Base-by-base conservation (phyloP, 2,888 invertebrate genomes). In the Xanthia icteritia region DNA sequence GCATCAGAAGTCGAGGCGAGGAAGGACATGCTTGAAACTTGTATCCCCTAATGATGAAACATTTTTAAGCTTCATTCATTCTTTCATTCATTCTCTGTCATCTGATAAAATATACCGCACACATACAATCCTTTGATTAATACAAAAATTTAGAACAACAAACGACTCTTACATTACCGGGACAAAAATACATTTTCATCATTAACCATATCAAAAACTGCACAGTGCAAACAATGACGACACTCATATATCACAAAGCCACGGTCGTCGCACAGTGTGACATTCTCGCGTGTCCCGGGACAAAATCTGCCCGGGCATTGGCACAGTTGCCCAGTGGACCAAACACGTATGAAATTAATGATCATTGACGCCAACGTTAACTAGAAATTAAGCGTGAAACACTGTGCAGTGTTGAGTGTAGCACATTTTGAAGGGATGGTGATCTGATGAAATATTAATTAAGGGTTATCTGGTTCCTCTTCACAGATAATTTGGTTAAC, bases 311-410 rank as follows among this genome's bases (percentile, higher is more conserved):
- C 68, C 61, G 66, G 51, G 71, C 84, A 76, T 73, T 90, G 88
- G 77, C 88, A 83, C 80, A 86, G 79, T 82, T 90, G 81, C 63
- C 70, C 84, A 84, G 66, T 76, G 81, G 74, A 81, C 82, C 85
- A 85, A 66, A 82, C 77, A 77, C 81, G 66, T 86, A 87, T 84
- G 85, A 87, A 88, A 90, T 90, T 88, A 89, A 89, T 85, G 86
- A 88, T 82, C 83, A 78, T 63, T 81, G 76, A 58, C 27, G 78
- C 61, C 20, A n/a, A 54, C 48, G 56, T 73, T 65, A 81, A 74
- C 76, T 79, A 83, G 74, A 73, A 79, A 79, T 84, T 77, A 83
- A 77, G 48, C 51, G 64, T 61, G 56, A 60, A 65, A 64, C 56
- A 68, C 64, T 27, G 72, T 63, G 56, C 27, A 54, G 48, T 36